Base-by-base conservation (phyloP, 2,113 vertebrate species). In the Scopus umbretta region DNA sequence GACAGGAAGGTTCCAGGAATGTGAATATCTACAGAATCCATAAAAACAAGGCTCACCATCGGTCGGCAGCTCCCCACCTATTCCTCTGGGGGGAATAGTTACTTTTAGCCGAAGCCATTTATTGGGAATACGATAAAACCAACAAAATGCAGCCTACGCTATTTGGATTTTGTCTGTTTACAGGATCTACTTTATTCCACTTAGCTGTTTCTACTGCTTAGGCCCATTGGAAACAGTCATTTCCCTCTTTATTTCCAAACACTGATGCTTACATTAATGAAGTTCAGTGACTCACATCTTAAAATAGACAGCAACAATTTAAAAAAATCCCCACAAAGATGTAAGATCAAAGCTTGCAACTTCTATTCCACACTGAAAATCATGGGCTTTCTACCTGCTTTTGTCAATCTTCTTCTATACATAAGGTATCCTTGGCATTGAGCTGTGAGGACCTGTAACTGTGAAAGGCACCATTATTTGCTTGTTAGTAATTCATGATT, bases 31-130 rank as follows among this genome's bases (percentile, higher is more conserved):
- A 95, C 78, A 79, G 36, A 80, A 87, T 72, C 61, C 66, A 42
- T 89, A 73, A 92, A 97, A 96, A 80, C 47, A 94, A 81, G 59
- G 29, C 38, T 61, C 23, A 94, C 40, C 67, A 88, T 59, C 79
- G 25, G 36, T 82, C 16, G 1, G 30, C 72, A 70, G 34, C 38
- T 94, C 81, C 19, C 66, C 78, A 52, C 52, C 68, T 96, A 82
- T 87, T 92, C 63, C 92, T 93, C 76, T 79, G 55, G 13, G 36
- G 32, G 20, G 14, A 93, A 83, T 49, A 89, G 81, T 66, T 80
- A 49, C 73, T 82, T 83, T 43, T 83, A 96, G 36, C 42, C 11
- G 18, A 92, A 90, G 72, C 88, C 53, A 86, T 93, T 91, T 90
- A 73, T 53, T 72, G 10, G 62, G 45, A 90, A 76, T 71, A 94